A percentile compares a stretch with the other conserved stretches of the same genome.
Conservation (phyloP, 2,888 invertebrate genomes). For the Lymantria monacha region DNA sequence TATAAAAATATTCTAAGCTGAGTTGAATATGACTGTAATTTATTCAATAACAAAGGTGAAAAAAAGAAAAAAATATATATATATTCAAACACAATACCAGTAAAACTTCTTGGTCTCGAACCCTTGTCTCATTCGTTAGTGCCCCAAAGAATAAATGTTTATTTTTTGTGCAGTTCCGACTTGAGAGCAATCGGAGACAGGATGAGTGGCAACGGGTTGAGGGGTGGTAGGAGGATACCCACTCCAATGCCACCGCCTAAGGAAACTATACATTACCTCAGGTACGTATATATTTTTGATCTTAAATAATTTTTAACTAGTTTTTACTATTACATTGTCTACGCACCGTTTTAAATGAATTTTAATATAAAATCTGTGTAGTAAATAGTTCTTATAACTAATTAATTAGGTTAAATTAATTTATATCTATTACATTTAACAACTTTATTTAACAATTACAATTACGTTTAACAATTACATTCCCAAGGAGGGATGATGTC, state of each 20-base stretch:
- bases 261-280: constrained; percentile 36
- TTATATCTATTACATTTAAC: no score
- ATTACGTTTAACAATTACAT: no score
- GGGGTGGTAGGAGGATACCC: constrained; percentile 69
- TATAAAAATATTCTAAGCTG: no score
- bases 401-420: no score
- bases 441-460: no score
- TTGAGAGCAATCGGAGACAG: constrained; percentile 42
- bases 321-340: not conserved
- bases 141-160: constrained; percentile 34
- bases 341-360: not conserved
- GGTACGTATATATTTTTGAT: constrained; percentile 26
- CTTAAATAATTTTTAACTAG: not conserved
- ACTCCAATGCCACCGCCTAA: constrained; percentile 75
- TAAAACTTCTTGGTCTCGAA: constrained; percentile 5
- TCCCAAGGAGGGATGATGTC: no score
- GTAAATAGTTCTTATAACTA: no score
- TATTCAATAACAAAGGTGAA: no score
- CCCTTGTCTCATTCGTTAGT: constrained; percentile 50
- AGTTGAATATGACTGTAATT: no score
- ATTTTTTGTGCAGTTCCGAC: constrained; percentile 48
- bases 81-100: no score
- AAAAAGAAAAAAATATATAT: no score
- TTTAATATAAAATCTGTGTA: no score
- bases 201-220: constrained; percentile 60